phyloP scores from a whole-genome alignment of 2,888 invertebrate genomes.

The Aphidius colemani region DNA sequence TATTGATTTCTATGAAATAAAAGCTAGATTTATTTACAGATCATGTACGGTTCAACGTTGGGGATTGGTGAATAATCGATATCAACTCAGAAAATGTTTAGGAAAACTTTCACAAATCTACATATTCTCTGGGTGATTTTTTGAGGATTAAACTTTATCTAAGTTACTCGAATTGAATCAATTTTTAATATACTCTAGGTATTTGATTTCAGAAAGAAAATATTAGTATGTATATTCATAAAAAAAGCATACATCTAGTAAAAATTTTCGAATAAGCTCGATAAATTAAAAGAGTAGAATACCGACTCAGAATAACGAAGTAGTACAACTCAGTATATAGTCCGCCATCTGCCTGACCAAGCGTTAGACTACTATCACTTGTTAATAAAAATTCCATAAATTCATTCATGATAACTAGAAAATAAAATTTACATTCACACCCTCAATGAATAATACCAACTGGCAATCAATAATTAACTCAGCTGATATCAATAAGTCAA shows the following conservation, averaged over 20 bases:
- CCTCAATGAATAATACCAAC: not conserved
- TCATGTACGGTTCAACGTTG: not conserved
- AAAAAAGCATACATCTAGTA: too few species aligned
- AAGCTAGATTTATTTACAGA: not conserved
- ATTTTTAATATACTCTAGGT: too few species aligned
- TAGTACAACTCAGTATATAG: slow-evolving; percentile 37
- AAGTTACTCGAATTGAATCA: too few species aligned
- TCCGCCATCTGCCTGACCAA: slow-evolving; percentile 43
- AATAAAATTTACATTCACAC: not conserved
- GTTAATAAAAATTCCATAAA: not conserved
- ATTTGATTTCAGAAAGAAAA: too few species aligned
- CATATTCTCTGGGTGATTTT: too few species aligned
- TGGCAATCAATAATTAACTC: slow-evolving; percentile 4
- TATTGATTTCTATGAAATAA: not conserved
- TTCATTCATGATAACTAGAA: not conserved
- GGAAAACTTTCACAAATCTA: too few species aligned
- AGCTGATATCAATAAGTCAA: not conserved
- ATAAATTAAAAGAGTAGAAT: slow-evolving; percentile 21
- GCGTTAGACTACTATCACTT: slow-evolving; percentile 32
- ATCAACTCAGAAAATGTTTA: not conserved
- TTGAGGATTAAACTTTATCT: too few species aligned
- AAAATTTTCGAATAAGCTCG: too few species aligned
- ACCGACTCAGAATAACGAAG: slow-evolving; percentile 42
- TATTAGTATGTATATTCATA: too few species aligned
- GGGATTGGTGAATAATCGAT: slow-evolving; percentile 1